These are phyloP conservation scores for Lepisosteus oculatus DNA, from an alignment of 2,113 vertebrate genomes.

Conservation along the genomic window DNA sequence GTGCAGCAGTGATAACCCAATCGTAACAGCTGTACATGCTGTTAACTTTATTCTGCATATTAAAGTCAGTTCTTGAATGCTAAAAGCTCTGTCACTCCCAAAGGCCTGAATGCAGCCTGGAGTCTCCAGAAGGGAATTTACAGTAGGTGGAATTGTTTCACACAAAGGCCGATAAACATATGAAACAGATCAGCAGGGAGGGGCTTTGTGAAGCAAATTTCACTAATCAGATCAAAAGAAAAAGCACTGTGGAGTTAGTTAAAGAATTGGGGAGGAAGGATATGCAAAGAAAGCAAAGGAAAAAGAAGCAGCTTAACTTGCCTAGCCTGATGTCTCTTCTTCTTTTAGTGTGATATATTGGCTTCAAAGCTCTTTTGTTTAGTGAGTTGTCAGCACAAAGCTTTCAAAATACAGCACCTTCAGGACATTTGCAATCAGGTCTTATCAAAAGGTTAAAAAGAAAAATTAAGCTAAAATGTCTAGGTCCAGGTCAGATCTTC, in stretches of 20 bases:
- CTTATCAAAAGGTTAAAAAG: conserved; percentile 1
- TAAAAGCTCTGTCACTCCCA: conserved; percentile 30
- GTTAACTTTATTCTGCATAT: conserved; percentile 26
- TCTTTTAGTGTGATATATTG: background rate
- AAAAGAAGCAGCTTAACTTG: background rate
- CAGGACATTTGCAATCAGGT: no score
- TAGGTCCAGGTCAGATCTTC: no score
- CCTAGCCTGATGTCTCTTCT: conserved; percentile 6
- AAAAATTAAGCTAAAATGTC: background rate
- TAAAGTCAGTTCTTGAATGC: conserved; percentile 45
- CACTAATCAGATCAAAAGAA: conserved; percentile 28
- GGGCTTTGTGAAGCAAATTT: conserved; percentile 36
- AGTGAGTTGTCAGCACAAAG: conserved; percentile 1
- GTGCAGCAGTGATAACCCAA: conserved; percentile 1
- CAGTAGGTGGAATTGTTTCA: conserved; percentile 38
- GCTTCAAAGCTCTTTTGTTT: background rate
- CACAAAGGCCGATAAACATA: conserved; percentile 39
- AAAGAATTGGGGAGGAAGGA: conserved; percentile 16
- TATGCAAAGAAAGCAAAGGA: background rate
- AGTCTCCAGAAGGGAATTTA: conserved; percentile 26
- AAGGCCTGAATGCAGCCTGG: conserved; percentile 21
- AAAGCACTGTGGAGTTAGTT: conserved; percentile 24
- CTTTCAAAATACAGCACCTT: background rate
- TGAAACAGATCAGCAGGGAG: conserved; percentile 41
- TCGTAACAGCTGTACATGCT: background rate